Evolutionary conservation across 2,797 vertebrate species (phyloP).

Genomic region (Myripristis jacobus): DNA sequence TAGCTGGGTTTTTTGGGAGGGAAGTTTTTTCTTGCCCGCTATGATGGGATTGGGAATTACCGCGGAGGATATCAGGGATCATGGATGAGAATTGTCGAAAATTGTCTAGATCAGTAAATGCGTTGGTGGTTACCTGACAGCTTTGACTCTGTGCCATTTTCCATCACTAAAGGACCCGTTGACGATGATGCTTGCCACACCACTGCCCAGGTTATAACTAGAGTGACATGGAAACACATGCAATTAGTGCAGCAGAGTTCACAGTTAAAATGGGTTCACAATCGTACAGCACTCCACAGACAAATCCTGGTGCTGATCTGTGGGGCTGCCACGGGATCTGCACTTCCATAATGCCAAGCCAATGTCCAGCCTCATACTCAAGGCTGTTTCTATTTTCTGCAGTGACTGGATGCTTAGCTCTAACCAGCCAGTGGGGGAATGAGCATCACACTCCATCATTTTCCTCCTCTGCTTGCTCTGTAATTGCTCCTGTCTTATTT

Average conservation of each 20-base stretch:
- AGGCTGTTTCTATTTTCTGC: slow-evolving; percentile 27
- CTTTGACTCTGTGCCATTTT: slow-evolving; percentile 95
- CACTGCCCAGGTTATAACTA: slow-evolving; percentile 96
- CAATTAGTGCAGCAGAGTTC: not conserved
- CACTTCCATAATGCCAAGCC: not conserved
- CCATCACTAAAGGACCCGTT: slow-evolving; percentile 93
- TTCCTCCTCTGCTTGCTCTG: slow-evolving; percentile 6
- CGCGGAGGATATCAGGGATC: not conserved
- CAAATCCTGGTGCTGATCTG: slow-evolving; percentile 10
- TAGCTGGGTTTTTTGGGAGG: too few relatives aligned
- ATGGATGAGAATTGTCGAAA: too few relatives aligned
- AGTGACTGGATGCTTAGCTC: slow-evolving; percentile 7
- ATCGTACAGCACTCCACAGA: not conserved
- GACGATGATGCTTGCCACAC: slow-evolving; percentile 84
- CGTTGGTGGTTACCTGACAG: slow-evolving; percentile 86
- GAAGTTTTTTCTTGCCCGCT: too few relatives aligned
- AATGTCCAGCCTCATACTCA: not conserved
- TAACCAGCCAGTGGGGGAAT: slow-evolving; percentile 11
- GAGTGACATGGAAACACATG: slow-evolving; percentile 39
- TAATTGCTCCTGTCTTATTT: slow-evolving; percentile 1
- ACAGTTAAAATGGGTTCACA: not conserved
- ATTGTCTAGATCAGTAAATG: not conserved
- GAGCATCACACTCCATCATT: slow-evolving; percentile 17
- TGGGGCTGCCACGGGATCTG: not conserved
- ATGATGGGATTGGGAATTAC: too few relatives aligned